Base-by-base conservation (phyloP, 1,140 invertebrate genomes). In the Rhagoletis pomonella region DNA sequence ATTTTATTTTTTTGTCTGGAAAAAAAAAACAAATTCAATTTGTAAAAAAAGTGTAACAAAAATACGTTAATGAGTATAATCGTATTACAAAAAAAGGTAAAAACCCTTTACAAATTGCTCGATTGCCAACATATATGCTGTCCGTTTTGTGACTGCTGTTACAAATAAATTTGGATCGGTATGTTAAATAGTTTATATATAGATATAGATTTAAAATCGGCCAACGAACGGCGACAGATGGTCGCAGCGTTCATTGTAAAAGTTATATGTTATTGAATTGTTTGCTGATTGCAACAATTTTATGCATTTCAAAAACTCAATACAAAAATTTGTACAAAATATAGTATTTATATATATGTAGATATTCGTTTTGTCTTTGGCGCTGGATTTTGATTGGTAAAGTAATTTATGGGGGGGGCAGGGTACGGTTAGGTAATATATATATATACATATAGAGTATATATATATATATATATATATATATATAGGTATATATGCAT, bases 101-200 rank as follows among this genome's bases (percentile, higher is more conserved):
- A 69, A 86, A 86, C 12, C 60, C 62, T 86, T 86, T 67, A 69
- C 89, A 90, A 92, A 90, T 92, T 93, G 92, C 92, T 93, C 92
- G 92, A 93, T 93, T 93, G 92, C 92, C 91, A 93, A 92, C 92
- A 93, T 93, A 93, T 93, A 93, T 93, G 92, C 92, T 93, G 92
- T 91, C 91, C 91, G 87, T 88, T 88, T 60, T 14, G 55, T 85
- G 55, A 85, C 84, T 85, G 84, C 84, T 62, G 29, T 62, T 60
- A 60, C 55, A 85, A 62, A 62, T 60, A 60, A 29, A 62, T 85
- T 59, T 85, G 29, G 84, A 85, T 60, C 59, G 42, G 4, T 85
- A 39, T 62, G 62, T 17, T 59, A 42, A 60, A 62, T 85, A 85
- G 17, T 62, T 85, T 85, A 39, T 85, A 59, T 60, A 50, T 55